These are phyloP conservation scores for Caenorhabditis japonica DNA, from an alignment of 2,888 invertebrate genomes.

Conservation along the genomic window DNA sequence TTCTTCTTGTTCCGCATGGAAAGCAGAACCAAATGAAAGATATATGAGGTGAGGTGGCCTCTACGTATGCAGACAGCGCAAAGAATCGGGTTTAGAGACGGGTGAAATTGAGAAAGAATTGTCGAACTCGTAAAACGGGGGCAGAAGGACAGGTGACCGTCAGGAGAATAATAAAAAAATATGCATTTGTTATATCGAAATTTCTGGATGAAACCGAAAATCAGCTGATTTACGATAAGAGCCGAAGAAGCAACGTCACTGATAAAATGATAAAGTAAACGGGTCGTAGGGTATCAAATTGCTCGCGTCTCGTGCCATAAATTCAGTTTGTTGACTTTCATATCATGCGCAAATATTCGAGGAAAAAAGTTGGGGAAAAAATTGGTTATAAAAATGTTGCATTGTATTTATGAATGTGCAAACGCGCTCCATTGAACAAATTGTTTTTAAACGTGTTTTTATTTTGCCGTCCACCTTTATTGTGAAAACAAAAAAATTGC, in stretches of 20 bases:
- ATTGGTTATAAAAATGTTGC: background rate
- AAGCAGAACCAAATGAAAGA: conserved; percentile 37
- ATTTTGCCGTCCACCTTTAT: too few species aligned
- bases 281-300: conserved; percentile 35
- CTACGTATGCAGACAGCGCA: conserved; percentile 13
- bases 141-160: conserved; percentile 28
- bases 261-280: conserved; percentile 16
- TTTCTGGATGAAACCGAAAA: background rate
- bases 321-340: background rate
- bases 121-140: conserved; percentile 54
- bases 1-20: too few species aligned
- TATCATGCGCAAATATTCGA: conserved; percentile 19
- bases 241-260: conserved; percentile 9
- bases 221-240: conserved; percentile 35
- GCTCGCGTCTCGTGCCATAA: conserved; percentile 1
- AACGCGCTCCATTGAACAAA: too few species aligned
- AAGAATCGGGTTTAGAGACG: conserved; percentile 45
- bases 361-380: background rate
- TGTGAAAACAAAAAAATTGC: too few species aligned
- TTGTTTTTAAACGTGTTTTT: too few species aligned
- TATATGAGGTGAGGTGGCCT: conserved; percentile 33
- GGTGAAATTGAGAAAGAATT: conserved; percentile 54
- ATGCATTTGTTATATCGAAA: background rate
- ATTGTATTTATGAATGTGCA: too few species aligned
- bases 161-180: conserved; percentile 14